A percentile compares a stretch with the other conserved stretches of the same genome.
These are phyloP conservation scores for Oceanodroma leucorhoa DNA, from an alignment of 2,797 vertebrate species.

Conservation along the genomic window DNA sequence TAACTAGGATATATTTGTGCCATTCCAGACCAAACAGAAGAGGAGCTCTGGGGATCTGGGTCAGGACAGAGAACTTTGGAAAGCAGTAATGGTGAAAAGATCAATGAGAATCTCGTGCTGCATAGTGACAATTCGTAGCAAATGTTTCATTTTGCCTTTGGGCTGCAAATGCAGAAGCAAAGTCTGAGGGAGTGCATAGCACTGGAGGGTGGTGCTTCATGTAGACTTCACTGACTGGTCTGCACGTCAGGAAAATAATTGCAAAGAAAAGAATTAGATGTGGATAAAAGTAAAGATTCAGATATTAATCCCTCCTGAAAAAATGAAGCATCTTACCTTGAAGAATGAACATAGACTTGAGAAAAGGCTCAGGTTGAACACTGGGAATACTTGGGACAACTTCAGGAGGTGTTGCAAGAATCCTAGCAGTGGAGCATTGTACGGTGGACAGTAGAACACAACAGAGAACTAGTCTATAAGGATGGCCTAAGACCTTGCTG, in stretches of 20 bases:
- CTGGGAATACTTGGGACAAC: neutral
- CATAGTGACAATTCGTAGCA: neutral
- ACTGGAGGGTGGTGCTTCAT: neutral
- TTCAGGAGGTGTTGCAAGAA: neutral
- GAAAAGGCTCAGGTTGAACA: neutral
- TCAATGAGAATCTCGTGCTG: neutral
- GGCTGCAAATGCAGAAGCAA: neutral
- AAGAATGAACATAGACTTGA: neutral
- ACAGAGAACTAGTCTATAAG: neutral
- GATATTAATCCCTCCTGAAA: neutral
- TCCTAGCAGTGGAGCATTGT: neutral
- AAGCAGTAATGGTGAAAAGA: neutral
- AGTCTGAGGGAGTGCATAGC: neutral
- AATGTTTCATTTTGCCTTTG: neutral
- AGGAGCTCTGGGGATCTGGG: neutral
- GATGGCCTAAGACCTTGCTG: neutral
- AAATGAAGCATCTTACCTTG: neutral
- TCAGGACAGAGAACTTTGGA: neutral
- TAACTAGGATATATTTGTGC: neutral
- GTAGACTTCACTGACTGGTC: no score
- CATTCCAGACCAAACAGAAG: neutral
- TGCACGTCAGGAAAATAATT: neutral
- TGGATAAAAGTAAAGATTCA: neutral
- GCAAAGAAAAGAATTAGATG: neutral
- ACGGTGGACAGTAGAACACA: fast-evolving